Percentiles rank a stretch among this genome's conserved stretches.
Conservation (phyloP, 2,797 vertebrate species). For the Balearica regulorum region DNA sequence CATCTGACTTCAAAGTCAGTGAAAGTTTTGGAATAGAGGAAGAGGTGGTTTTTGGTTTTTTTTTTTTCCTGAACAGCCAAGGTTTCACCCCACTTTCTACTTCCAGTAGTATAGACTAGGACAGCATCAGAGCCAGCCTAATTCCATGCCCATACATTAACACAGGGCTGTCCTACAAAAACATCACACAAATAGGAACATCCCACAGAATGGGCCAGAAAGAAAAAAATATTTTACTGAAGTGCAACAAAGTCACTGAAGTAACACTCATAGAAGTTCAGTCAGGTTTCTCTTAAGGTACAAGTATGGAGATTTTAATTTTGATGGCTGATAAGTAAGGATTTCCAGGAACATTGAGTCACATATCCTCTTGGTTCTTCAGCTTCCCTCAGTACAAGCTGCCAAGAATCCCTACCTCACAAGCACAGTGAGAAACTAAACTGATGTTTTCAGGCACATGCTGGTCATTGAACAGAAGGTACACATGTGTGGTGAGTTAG, state of each 20-base stretch:
- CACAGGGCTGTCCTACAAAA: neutral
- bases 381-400: neutral
- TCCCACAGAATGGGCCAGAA: neutral
- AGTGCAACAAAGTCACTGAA: neutral
- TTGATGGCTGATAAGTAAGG: neutral
- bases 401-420: neutral
- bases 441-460: neutral
- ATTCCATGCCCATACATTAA: neutral
- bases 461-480: neutral
- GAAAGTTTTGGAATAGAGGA: neutral
- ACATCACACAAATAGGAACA: neutral
- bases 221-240: neutral
- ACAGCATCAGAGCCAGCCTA: neutral
- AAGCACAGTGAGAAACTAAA: neutral
- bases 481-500: fast-evolving
- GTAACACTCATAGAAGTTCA: neutral
- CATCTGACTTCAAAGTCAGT: neutral
- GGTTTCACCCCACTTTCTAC: neutral
- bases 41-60: neutral
- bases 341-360: neutral
- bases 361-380: neutral
- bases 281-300: neutral
- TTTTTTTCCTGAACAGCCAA: neutral
- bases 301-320: neutral
- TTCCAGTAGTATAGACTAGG: neutral